phyloP scores from a whole-genome alignment of 2,797 vertebrate species.

The Craterocephalus amniculus region DNA sequence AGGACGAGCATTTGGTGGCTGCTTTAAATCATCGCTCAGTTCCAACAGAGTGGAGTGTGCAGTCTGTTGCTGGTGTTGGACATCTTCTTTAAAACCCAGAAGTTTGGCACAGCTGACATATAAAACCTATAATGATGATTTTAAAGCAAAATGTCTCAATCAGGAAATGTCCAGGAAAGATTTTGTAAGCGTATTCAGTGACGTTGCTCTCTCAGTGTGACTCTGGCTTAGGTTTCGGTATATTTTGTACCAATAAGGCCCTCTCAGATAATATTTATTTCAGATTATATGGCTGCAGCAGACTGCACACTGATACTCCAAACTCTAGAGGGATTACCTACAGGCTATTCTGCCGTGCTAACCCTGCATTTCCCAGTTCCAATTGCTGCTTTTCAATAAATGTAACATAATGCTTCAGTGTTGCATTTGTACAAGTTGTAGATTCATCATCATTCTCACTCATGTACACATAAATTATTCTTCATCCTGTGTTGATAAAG shows the following conservation, averaged over 20 bases:
- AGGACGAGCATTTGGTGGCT: conserved; percentile 26
- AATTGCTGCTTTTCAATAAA: conserved; percentile 14
- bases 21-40: conserved; percentile 25
- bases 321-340: conserved; percentile 3
- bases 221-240: background rate
- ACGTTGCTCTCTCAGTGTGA: background rate
- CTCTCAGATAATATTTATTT: background rate
- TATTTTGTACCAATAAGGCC: background rate
- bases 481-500: background rate
- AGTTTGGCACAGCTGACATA: too few relatives aligned
- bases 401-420: conserved; percentile 25
- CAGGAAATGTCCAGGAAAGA: too few relatives aligned
- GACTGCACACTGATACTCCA: conserved; percentile 39
- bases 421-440: conserved; percentile 26
- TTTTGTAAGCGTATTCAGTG: background rate
- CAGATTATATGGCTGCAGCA: conserved; percentile 23
- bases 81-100: too few relatives aligned
- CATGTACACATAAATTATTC: background rate
- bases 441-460: conserved; percentile 14
- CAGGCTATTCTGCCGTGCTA: conserved; percentile 42
- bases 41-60: conserved; percentile 27
- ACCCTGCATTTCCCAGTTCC: conserved; percentile 1
- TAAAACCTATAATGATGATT: background rate
- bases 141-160: background rate
- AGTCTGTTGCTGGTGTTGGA: conserved; percentile 26